Conservation (phyloP, 2,888 invertebrate genomes). For the Mimumesa dahlbomi region DNA sequence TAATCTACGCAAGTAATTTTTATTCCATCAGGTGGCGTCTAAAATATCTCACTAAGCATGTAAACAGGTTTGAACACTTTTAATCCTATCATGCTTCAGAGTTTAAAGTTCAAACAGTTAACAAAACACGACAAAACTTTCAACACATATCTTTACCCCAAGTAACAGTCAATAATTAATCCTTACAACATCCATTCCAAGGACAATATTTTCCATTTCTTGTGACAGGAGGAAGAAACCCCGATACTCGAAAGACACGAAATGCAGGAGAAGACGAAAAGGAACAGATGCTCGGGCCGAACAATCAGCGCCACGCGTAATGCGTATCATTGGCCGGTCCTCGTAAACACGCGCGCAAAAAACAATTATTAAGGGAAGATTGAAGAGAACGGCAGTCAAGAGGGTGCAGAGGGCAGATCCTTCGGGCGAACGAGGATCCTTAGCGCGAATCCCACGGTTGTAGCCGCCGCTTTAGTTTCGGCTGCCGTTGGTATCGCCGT, state of each 20-base stretch:
- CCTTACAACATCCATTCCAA: no score
- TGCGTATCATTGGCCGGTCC: conserved; percentile 67
- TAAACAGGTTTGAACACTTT: no score
- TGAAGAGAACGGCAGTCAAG: conserved; percentile 46
- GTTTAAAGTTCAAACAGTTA: no score
- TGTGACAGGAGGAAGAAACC: not conserved
- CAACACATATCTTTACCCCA: no score
- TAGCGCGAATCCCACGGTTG: conserved; percentile 54
- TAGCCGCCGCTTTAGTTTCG: conserved; percentile 25
- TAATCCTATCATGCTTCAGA: no score
- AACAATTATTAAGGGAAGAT: conserved; percentile 63
- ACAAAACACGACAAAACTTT: no score
- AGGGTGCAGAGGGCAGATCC: conserved; percentile 38
- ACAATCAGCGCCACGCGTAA: conserved; percentile 64
- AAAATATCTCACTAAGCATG: no score
- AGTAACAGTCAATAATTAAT: no score
- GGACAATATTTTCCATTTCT: no score
- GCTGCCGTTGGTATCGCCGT: conserved; percentile 1
- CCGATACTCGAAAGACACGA: conserved; percentile 7
- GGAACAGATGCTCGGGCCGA: conserved; percentile 28
- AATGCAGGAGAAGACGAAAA: conserved; percentile 1
- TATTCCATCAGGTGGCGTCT: no score
- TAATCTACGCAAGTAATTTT: no score
- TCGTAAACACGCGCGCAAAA: conserved; percentile 58
- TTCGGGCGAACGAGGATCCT: conserved; percentile 41